Conservation (phyloP, 2,113 vertebrate genomes). For the Nerophis ophidion region DNA sequence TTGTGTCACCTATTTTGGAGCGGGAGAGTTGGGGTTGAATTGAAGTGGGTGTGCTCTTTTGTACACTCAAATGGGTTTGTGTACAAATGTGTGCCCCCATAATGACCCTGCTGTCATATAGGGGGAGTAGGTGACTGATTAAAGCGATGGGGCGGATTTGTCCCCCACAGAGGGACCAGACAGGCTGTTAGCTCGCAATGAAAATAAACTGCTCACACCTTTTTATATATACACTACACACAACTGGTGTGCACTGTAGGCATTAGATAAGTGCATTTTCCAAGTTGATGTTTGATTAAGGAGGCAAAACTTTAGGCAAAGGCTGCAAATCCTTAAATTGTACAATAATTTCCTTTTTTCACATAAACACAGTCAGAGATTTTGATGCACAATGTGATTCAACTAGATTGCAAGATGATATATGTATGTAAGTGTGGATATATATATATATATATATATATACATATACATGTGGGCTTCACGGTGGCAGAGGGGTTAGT, state of each 20-base stretch:
- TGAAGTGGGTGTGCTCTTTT: slow-evolving; percentile 28
- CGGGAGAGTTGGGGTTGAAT: slow-evolving; percentile 43
- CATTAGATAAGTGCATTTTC: slow-evolving; percentile 1
- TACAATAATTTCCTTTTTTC: neutral
- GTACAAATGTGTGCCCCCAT: slow-evolving; percentile 25
- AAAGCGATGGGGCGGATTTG: slow-evolving; percentile 28
- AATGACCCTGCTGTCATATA: slow-evolving; percentile 59
- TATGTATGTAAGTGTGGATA: neutral
- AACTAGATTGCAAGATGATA: neutral
- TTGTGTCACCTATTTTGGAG: slow-evolving; percentile 64
- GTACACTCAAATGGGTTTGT: slow-evolving; percentile 24
- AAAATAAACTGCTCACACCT: slow-evolving; percentile 64
- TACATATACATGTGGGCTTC: no score
- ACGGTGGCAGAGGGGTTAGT: no score
- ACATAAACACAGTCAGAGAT: neutral
- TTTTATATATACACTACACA: slow-evolving; percentile 10
- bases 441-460: no score
- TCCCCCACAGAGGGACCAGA: slow-evolving; percentile 54
- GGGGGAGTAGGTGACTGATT: slow-evolving; percentile 59
- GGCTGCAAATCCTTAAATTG: neutral
- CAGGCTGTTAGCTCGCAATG: slow-evolving; percentile 63
- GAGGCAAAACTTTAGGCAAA: neutral
- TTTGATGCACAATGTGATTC: neutral
- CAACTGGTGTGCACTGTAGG: slow-evolving; percentile 26
- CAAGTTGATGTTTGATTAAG: no score